Evolutionary conservation across 2,113 vertebrate genomes (phyloP).

Genomic region (Ursus arctos): DNA sequence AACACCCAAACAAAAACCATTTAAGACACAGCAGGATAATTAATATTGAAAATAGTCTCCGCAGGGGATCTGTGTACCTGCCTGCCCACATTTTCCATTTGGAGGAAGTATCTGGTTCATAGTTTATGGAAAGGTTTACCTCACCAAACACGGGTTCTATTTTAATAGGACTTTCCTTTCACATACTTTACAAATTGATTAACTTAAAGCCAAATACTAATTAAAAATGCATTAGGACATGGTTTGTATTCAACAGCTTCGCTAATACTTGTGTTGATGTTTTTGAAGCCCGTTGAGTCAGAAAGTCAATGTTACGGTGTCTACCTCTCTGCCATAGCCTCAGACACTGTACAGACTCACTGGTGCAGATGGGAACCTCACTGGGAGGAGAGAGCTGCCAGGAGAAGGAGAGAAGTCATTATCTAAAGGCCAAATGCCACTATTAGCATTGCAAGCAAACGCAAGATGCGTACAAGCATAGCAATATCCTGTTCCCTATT

Average conservation of each 20-base stretch:
- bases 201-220: conserved; percentile 49
- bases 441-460: conserved; percentile 2
- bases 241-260: conserved; percentile 57
- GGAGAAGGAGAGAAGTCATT: conserved; percentile 11
- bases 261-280: conserved; percentile 29
- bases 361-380: not conserved
- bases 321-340: not conserved
- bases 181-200: conserved; percentile 62
- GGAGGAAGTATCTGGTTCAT: conserved; percentile 69
- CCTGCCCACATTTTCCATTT: conserved; percentile 62
- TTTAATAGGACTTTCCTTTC: conserved; percentile 56
- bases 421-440: conserved; percentile 61
- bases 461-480: not conserved
- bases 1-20: conserved; percentile 83
- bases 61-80: conserved; percentile 81
- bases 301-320: conserved; percentile 64
- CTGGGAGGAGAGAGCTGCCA: not conserved
- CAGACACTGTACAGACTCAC: not conserved
- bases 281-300: conserved; percentile 58
- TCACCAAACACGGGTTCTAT: conserved; percentile 38
- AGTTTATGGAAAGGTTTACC: conserved; percentile 63
- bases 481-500: not conserved
- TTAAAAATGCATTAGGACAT: conserved; percentile 63
- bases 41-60: conserved; percentile 86
- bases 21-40: conserved; percentile 87